Conservation (phyloP, 2,797 vertebrate species). For the Hydrolagus colliei region DNA sequence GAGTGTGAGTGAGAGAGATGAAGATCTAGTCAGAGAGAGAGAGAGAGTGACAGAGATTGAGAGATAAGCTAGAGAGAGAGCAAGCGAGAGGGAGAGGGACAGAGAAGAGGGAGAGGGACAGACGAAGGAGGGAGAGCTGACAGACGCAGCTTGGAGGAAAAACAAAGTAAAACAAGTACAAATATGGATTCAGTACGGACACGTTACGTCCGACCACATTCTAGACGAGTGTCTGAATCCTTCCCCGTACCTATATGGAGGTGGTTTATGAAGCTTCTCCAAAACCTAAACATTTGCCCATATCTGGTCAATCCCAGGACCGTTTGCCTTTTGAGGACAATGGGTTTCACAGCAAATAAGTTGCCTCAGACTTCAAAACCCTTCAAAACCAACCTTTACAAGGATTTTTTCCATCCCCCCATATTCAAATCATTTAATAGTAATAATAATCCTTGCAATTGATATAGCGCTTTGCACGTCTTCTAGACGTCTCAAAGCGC, state of each 20-base stretch:
- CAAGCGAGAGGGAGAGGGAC: too few species aligned
- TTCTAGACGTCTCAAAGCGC: too few species aligned
- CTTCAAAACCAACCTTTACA: background rate
- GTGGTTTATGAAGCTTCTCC: background rate
- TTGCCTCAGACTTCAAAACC: background rate
- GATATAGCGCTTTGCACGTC: too few species aligned
- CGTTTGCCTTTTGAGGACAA: background rate
- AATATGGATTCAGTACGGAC: slow-evolving; percentile 8
- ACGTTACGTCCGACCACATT: too few species aligned
- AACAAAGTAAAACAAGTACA: background rate
- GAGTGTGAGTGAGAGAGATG: background rate
- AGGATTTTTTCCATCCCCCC: too few species aligned
- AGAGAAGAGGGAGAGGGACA: too few species aligned
- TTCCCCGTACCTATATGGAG: slow-evolving; percentile 27
- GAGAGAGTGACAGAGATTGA: background rate
- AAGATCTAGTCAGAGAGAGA: background rate
- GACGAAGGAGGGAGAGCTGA: background rate
- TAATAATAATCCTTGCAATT: too few species aligned
- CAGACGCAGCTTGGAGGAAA: too few species aligned
- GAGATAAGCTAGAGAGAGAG: too few species aligned
- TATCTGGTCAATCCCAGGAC: slow-evolving; percentile 21
- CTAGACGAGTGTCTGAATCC: too few species aligned
- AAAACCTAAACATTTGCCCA: slow-evolving; percentile 24
- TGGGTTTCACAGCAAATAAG: background rate
- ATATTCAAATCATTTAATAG: too few species aligned